Conservation (phyloP, 2,888 invertebrate genomes). For the Drosophila sordidula region DNA sequence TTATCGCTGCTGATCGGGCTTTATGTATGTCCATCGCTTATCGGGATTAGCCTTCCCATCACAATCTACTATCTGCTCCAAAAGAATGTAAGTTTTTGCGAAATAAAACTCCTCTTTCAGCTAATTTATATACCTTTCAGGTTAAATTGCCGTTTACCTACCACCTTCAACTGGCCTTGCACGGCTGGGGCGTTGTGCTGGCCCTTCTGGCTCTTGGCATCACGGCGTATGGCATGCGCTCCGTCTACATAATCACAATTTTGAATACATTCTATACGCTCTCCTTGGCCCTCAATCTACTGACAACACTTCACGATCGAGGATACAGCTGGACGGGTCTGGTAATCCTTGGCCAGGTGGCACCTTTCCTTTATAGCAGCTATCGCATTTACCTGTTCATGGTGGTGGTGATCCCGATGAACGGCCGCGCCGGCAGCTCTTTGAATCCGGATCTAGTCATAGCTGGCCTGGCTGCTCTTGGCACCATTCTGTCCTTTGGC, state of each 20-base stretch:
- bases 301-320: constrained; percentile 73
- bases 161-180: constrained; percentile 79
- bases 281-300: constrained; percentile 73
- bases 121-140: constrained; percentile 39
- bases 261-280: constrained; percentile 77
- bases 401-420: constrained; percentile 87
- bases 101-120: no score
- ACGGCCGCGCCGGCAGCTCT: constrained; percentile 86
- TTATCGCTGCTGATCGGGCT: constrained; percentile 86
- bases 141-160: constrained; percentile 70
- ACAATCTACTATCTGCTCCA: constrained; percentile 68
- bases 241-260: constrained; percentile 77
- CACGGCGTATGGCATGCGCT: constrained; percentile 73
- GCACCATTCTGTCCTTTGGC: constrained; percentile 77
- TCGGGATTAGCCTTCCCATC: constrained; percentile 76
- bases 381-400: constrained; percentile 86
- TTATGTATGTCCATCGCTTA: constrained; percentile 80
- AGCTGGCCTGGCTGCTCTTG: constrained; percentile 82
- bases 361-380: constrained; percentile 85
- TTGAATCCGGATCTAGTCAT: constrained; percentile 87
- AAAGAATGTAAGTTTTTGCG: constrained; percentile 64
- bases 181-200: constrained; percentile 78
- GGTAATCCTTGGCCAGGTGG: constrained; percentile 82
- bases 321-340: constrained; percentile 69
- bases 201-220: constrained; percentile 64